Evolutionary conservation across 2,888 invertebrate species (phyloP).

Genomic region (Pseudococcus viburni): DNA sequence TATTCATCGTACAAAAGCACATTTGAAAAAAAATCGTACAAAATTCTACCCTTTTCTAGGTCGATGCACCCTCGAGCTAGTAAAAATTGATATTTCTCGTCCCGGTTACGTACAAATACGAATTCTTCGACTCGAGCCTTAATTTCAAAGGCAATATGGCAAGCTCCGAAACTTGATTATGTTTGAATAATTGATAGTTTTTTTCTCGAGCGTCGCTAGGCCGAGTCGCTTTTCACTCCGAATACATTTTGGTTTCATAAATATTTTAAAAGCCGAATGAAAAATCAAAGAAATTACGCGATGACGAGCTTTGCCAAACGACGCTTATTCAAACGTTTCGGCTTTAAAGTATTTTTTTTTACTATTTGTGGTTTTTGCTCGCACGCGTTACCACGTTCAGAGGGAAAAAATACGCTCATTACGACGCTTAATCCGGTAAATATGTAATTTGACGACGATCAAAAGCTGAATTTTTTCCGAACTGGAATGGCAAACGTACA

Average conservation of each 20-base stretch:
- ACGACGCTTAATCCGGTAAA: slow-evolving; percentile 12
- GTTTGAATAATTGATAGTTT: slow-evolving; percentile 24
- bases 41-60: background rate
- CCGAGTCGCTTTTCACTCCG: background rate
- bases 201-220: background rate
- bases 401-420: slow-evolving; percentile 2
- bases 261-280: slow-evolving; percentile 10
- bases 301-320: slow-evolving; percentile 15
- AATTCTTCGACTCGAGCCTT: background rate
- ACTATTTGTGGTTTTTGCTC: background rate
- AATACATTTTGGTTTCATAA: background rate
- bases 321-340: background rate
- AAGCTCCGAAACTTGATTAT: slow-evolving; percentile 13
- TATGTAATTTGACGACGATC: background rate
- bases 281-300: slow-evolving; percentile 6
- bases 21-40: no score
- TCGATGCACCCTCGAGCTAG: background rate
- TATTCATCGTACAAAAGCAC: no score
- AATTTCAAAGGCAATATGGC: slow-evolving; percentile 15
- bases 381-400: background rate
- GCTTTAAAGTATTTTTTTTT: background rate
- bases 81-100: background rate
- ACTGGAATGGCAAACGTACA: background rate
- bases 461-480: background rate
- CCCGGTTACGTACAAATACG: background rate